phyloP scores from a whole-genome alignment of 2,888 invertebrate species.

The Tetanocera ferruginea region DNA sequence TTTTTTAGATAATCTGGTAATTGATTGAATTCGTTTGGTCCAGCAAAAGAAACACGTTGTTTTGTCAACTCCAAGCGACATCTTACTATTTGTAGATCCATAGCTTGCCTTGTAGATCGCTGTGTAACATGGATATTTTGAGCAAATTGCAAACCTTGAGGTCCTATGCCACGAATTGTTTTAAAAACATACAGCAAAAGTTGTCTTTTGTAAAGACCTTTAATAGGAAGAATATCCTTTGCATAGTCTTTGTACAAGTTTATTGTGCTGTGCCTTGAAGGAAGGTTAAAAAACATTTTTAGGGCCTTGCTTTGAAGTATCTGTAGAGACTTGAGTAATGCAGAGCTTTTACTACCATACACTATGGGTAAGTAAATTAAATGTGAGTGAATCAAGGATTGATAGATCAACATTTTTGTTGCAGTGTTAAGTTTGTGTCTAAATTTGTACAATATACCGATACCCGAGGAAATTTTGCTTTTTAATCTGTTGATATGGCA shows the following conservation, averaged over 20 bases:
- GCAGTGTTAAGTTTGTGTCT: no score
- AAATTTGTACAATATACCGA: no score
- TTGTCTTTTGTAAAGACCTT: no score
- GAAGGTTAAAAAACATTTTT: background rate
- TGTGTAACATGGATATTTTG: background rate
- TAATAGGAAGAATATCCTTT: no score
- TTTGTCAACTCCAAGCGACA: background rate
- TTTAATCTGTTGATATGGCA: no score
- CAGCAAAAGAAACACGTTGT: background rate
- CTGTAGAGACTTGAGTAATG: no score
- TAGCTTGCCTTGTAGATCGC: constrained; percentile 3
- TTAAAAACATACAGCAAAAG: no score
- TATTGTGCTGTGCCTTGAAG: background rate
- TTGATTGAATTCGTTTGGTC: background rate
- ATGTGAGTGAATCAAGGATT: no score
- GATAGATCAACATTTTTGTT: no score
- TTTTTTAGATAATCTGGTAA: background rate
- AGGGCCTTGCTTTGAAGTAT: background rate
- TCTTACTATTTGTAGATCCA: background rate
- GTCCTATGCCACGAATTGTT: background rate
- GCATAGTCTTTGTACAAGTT: background rate
- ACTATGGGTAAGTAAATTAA: no score
- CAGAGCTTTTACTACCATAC: background rate
- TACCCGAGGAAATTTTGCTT: no score
- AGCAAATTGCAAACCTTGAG: background rate